Evolutionary conservation across 2,888 invertebrate species (phyloP), one percentile per base, ranked within the genome.

Genomic region (Machimus atricapillus): DNA sequence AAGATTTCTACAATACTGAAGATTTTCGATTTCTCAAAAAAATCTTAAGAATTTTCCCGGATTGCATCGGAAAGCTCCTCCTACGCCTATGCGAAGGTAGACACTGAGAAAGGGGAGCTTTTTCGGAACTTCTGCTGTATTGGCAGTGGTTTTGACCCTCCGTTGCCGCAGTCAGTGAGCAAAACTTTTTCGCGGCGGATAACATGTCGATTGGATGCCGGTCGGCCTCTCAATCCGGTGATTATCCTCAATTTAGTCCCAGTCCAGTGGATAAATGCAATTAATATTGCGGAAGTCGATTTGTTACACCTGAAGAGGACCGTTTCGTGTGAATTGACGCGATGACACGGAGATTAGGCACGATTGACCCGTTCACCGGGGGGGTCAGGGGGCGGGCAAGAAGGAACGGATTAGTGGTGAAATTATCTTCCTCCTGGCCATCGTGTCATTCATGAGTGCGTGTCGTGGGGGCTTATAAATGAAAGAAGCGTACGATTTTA

Each of bases 141-240:
- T 85, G 85, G 85, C 40, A 74, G 73, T 85, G 58, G 76, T 76
- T 34, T 74, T 85, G 34, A 27, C 76, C 66, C 76, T 76, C 85
- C 74, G 74, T 74, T 85, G 85, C 76, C 85, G 85, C 85, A 85
- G 85, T 85, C 85, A 85, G 66, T 73, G 73, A 85, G 58, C 9
- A 74, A 31, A 85, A 74, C 43, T 85, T 74, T 73, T 46, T 40
- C 43, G 85, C 34, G 73, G 73, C 46, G 37, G 74, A 74, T 74
- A 73, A 19, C 23, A 85, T 43, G 76, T 40, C 52, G 43, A 27
- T 34, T 34, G 23, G 46, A 46, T 31, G 85, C 74, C 85, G 43
- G 85, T 27, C 12, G 9, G 19, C 8, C 27, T 9, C 12, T 66
- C 12, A 19, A 66, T 19, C 27, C 23, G 66, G 66, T 66, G n/a